Conservation (phyloP, 2,888 invertebrate species). For the Taphrorychus bicolor region DNA sequence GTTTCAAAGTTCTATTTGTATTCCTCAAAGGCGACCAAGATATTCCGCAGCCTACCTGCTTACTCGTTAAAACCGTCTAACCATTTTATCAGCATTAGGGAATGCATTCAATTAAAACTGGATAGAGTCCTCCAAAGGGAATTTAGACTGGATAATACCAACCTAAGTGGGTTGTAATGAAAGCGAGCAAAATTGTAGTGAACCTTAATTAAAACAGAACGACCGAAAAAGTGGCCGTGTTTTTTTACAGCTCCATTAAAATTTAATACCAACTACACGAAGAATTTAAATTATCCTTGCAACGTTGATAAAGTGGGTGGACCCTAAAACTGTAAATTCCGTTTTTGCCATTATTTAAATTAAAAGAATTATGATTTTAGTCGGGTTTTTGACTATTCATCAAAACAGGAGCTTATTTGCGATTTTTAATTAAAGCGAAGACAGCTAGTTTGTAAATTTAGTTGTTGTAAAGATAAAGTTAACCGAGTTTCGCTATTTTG, state of each 20-base stretch:
- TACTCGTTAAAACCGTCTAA: background rate
- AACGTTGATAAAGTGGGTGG: background rate
- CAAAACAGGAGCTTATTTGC: background rate
- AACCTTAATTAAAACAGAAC: background rate
- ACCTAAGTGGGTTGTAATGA: background rate
- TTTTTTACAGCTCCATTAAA: background rate
- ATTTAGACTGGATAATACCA: background rate
- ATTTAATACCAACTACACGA: background rate
- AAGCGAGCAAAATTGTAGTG: background rate
- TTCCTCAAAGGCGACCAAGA: too few species aligned
- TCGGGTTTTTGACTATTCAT: background rate
- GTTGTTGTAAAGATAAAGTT: too few species aligned
- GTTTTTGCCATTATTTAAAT: background rate
- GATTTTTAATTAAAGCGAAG: background rate
- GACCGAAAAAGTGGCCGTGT: background rate
- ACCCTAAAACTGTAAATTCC: background rate
- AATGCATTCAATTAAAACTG: slow-evolving; percentile 3
- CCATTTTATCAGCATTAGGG: background rate
- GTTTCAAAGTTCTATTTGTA: too few species aligned
- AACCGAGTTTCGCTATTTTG: too few species aligned
- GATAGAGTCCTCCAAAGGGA: background rate
- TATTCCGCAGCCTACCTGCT: too few species aligned
- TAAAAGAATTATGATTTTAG: background rate
- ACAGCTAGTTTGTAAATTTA: too few species aligned
- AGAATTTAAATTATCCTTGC: background rate